These are phyloP conservation scores for Pammene aurita DNA, from an alignment of 2,888 invertebrate genomes.

Conservation along the genomic window DNA sequence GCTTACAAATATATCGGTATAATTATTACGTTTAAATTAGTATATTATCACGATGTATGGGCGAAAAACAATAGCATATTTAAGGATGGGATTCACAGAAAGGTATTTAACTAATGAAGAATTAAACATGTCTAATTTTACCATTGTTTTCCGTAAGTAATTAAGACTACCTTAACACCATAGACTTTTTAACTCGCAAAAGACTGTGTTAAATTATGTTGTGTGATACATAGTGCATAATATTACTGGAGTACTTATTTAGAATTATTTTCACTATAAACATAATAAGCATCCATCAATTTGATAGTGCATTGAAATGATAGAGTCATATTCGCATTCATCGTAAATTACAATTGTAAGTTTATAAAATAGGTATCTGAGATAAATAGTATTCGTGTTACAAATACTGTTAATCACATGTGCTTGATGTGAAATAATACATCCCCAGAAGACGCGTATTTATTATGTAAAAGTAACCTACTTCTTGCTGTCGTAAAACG, in stretches of 20 bases:
- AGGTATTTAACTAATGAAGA: conserved; percentile 17
- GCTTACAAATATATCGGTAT: no score
- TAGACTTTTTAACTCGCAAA: no score
- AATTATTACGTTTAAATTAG: neutral
- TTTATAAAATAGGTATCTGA: neutral
- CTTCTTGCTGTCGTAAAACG: conserved; percentile 6
- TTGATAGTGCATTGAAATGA: neutral
- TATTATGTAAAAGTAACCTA: neutral
- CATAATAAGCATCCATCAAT: neutral
- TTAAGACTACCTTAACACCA: neutral
- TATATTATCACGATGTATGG: conserved; percentile 19
- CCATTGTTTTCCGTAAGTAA: neutral
- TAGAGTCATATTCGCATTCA: neutral
- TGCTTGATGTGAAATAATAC: neutral
- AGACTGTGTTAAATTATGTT: no score
- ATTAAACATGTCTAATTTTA: neutral
- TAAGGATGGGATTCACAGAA: conserved; percentile 29
- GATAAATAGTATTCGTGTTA: neutral
- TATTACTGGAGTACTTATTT: no score
- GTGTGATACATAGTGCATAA: no score
- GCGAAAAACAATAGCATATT: conserved; percentile 33
- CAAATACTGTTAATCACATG: neutral
- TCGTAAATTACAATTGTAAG: neutral
- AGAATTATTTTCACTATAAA: neutral
- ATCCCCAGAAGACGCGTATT: conserved; percentile 2